Evolutionary conservation across 2,888 invertebrate genomes (phyloP).

Genomic region (Eucera pruinosa): DNA sequence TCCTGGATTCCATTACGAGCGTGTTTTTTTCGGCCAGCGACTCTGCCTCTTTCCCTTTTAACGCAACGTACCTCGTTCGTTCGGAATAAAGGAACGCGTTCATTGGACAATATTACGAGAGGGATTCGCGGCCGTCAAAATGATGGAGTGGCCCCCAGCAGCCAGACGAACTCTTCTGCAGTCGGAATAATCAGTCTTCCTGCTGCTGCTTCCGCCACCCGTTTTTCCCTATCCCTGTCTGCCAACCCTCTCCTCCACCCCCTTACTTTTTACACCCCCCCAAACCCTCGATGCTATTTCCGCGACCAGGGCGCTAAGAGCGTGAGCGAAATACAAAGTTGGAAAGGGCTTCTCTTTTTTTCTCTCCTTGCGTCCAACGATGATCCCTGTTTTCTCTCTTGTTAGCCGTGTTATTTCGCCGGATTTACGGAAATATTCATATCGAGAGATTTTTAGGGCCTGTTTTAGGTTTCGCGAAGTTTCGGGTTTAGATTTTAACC

Average conservation of each 20-base stretch:
- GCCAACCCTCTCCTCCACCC: neutral
- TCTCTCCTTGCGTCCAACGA: no score
- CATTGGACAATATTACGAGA: constrained; percentile 75
- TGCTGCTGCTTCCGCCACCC: constrained; percentile 42
- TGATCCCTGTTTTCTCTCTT: neutral
- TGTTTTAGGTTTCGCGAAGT: no score
- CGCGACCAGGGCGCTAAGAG: constrained; percentile 30
- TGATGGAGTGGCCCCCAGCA: constrained; percentile 67
- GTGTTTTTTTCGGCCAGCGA: constrained; percentile 42
- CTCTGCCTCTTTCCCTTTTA: constrained; percentile 38
- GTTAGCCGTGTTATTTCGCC: neutral
- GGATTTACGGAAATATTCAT: neutral
- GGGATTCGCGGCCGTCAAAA: constrained; percentile 71
- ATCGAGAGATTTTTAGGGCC: no score
- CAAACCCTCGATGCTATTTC: constrained; percentile 40
- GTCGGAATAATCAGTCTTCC: constrained; percentile 71
- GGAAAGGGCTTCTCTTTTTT: constrained; percentile 4
- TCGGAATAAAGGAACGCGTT: constrained; percentile 67
- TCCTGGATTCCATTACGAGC: constrained; percentile 46
- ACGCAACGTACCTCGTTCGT: constrained; percentile 44
- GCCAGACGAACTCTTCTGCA: constrained; percentile 68
- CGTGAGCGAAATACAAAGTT: constrained; percentile 29
- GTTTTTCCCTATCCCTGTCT: constrained; percentile 1
- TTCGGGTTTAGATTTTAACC: no score
- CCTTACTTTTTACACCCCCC: no score